Evolutionary conservation across 1,140 invertebrate genomes (phyloP), one percentile per base, ranked within the genome.

Genomic region (Wiebesia pumilae): DNA sequence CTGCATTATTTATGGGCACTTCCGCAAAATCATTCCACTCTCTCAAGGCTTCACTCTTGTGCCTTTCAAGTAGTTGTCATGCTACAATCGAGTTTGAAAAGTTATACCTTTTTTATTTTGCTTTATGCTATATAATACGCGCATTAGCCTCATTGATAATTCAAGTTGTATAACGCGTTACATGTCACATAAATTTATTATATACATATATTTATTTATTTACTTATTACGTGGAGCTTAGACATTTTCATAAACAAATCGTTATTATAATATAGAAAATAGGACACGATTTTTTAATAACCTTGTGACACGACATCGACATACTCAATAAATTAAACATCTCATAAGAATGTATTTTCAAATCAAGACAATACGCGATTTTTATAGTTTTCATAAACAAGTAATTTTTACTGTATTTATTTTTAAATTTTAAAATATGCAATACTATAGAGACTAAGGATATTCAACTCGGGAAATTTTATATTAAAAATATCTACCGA

Each of bases 1-100:
- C 21, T 81, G 84, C 84, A 85, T 85, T 85, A 85, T 85, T 85
- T 85, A 85, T 81, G 77, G 83, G 43, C 77, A 54, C 54, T 84
- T 84, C 77, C 62, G 43, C 40, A 43, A 24, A 69, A 84, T 69
- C 40, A 40, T 21, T 33, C 7, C 67, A 21, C n/a, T 51, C 9
- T 43, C 40, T 12, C 38, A 24, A 43, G 71, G n/a, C 24, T 33
- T 27, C 24, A 4, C 21, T 33, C 16, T 9, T 21, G 24, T 19
- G 38, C 38, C 71, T 75, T 40, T 75, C 40, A 10, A 43, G 38
- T 43, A 75, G 3, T 75, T 75, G 71, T 43, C 38, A n/a, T n/a
- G 71, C 40, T 40, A 40, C 71, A 75, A 27, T 75, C 24, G 40
- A 43, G 27, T 24, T 75, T 21, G 24, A 75, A 75, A 75, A 75